Conservation (phyloP, 1,140 invertebrate species). For the Triops cancriformis region DNA sequence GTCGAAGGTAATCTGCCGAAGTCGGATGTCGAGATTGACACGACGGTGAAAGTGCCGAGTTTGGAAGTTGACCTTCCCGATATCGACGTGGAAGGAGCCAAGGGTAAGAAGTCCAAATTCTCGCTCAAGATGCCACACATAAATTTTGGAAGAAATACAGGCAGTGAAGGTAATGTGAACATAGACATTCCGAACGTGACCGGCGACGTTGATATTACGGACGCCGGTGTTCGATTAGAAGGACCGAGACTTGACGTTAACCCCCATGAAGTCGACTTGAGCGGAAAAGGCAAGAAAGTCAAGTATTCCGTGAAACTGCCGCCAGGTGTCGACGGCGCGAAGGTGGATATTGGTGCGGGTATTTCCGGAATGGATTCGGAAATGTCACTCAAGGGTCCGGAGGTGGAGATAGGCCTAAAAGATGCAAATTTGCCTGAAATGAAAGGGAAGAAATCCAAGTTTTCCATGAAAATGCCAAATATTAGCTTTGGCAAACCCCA, state of each 20-base stretch:
- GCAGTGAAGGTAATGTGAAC: not conserved
- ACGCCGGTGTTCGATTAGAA: no score
- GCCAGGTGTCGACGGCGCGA: not conserved
- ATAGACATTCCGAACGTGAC: not conserved
- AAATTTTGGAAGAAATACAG: conserved; percentile 18
- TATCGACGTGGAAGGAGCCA: not conserved
- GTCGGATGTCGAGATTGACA: no score
- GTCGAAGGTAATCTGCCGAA: no score
- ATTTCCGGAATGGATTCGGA: not conserved
- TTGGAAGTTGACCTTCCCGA: conserved; percentile 16
- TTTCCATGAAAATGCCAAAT: conserved; percentile 26
- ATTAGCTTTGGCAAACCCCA: conserved; percentile 12
- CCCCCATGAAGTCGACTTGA: not conserved
- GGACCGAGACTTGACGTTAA: not conserved
- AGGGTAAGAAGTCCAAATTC: conserved; percentile 17
- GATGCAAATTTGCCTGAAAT: not conserved
- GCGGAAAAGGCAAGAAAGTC: conserved; percentile 3
- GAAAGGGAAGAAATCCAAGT: conserved; percentile 24
- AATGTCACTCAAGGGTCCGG: not conserved
- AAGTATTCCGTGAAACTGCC: not conserved
- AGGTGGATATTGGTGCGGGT: no score
- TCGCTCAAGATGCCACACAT: conserved; percentile 16
- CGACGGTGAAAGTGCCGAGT: not conserved
- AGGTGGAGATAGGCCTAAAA: not conserved
- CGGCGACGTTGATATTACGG: not conserved